phyloP scores from a whole-genome alignment of 2,797 vertebrate genomes.

The Salarias fasciatus region DNA sequence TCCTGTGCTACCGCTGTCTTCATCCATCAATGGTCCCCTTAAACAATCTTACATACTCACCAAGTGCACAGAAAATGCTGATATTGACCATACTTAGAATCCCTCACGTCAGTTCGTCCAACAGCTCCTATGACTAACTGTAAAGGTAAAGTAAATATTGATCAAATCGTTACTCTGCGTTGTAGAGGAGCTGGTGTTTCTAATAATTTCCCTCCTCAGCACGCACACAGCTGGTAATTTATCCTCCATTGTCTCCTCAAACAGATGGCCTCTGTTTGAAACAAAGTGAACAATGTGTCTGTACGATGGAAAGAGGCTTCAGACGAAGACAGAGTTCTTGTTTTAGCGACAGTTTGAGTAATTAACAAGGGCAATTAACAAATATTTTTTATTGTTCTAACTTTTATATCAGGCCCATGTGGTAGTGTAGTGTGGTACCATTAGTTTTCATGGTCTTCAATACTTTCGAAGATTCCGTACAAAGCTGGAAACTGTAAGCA shows the following conservation, averaged over 20 bases:
- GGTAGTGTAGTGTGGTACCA: no score
- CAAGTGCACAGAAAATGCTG: no score
- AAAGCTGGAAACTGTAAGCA: no score
- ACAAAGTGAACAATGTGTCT: conserved; percentile 19
- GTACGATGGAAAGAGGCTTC: conserved; percentile 3
- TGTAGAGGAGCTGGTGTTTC: conserved; percentile 18
- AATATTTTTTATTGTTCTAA: no score
- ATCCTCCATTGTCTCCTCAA: conserved; percentile 23
- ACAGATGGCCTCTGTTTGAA: conserved; percentile 38
- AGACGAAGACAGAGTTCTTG: conserved; percentile 13
- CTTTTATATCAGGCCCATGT: no score
- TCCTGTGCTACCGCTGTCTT: conserved; percentile 3
- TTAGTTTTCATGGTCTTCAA: no score
- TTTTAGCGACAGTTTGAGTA: conserved; percentile 14
- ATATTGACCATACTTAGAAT: background rate
- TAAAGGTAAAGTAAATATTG: conserved; percentile 8
- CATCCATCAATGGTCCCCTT: conserved; percentile 10
- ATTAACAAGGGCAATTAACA: background rate
- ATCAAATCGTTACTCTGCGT: conserved; percentile 8
- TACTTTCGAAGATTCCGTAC: no score
- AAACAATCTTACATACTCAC: conserved; percentile 27
- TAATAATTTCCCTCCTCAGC: conserved; percentile 12
- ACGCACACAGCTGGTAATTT: conserved; percentile 13
- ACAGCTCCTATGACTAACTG: background rate
- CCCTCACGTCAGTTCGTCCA: background rate